These are phyloP conservation scores for Prosapia bicincta DNA, from an alignment of 2,888 invertebrate species.

Conservation along the genomic window DNA sequence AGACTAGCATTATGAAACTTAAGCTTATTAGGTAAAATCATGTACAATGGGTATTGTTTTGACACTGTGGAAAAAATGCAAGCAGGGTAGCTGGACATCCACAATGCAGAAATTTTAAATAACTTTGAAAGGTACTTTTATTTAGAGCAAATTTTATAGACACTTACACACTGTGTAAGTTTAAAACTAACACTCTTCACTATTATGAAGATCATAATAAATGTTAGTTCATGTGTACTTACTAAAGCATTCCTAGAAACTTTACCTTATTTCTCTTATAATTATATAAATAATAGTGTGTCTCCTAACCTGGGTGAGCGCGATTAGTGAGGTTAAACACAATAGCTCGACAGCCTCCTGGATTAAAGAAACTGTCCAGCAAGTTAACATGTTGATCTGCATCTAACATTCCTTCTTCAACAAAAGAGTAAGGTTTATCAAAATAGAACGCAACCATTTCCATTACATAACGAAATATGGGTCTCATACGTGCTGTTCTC, in stretches of 20 bases:
- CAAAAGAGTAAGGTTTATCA: conserved; percentile 41
- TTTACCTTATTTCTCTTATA: too few relatives aligned
- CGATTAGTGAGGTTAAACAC: conserved; percentile 65
- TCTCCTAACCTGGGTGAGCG: conserved; percentile 59
- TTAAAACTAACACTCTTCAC: neutral
- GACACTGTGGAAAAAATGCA: too few relatives aligned
- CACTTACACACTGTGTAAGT: too few relatives aligned
- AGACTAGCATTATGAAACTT: too few relatives aligned
- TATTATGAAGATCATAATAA: too few relatives aligned
- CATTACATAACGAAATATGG: neutral
- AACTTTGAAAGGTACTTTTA: too few relatives aligned
- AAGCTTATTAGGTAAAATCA: too few relatives aligned
- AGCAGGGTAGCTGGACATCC: too few relatives aligned
- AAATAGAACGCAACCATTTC: conserved; percentile 61
- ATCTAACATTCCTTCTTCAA: conserved; percentile 70
- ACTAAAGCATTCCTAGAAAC: neutral
- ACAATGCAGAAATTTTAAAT: too few relatives aligned
- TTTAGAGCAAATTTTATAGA: too few relatives aligned
- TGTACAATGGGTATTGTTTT: too few relatives aligned
- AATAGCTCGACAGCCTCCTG: conserved; percentile 58
- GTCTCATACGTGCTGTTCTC: neutral
- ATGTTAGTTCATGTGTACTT: neutral
- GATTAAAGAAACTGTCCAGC: conserved; percentile 58
- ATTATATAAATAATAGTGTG: too few relatives aligned
- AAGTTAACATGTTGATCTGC: conserved; percentile 58